Evolutionary conservation across 2,888 invertebrate species (phyloP).

Genomic region (Sussaba pulchella): DNA sequence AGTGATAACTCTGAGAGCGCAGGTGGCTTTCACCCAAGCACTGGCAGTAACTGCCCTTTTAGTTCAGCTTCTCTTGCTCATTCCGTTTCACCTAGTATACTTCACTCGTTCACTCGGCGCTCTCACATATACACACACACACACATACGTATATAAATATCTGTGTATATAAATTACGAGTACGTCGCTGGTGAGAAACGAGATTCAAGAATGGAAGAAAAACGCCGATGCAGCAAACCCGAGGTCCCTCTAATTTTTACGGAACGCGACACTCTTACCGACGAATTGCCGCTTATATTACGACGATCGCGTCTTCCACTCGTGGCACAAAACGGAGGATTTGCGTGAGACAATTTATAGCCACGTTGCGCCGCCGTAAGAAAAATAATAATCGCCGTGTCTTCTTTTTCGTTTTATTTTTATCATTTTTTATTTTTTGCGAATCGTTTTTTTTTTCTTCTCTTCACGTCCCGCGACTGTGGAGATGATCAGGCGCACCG

Average conservation of each 20-base stretch:
- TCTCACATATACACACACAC: background rate
- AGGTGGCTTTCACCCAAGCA: constrained; percentile 73
- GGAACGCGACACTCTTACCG: constrained; percentile 64
- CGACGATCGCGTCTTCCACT: constrained; percentile 49
- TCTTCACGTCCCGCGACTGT: constrained; percentile 4
- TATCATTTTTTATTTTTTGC: background rate
- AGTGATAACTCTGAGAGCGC: constrained; percentile 77
- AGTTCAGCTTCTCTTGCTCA: constrained; percentile 33
- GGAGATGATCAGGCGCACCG: constrained; percentile 40
- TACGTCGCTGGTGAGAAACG: constrained; percentile 28
- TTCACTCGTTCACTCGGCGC: constrained; percentile 26
- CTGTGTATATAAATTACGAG: constrained; percentile 3
- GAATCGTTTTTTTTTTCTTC: constrained; percentile 2
- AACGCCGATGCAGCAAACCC: constrained; percentile 36
- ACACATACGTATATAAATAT: background rate
- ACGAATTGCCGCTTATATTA: constrained; percentile 70
- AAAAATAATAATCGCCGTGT: constrained; percentile 62
- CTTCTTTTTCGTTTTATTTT: constrained; percentile 14
- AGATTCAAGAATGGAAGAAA: constrained; percentile 30
- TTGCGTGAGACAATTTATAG: constrained; percentile 69
- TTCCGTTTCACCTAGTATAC: constrained; percentile 46
- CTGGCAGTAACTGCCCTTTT: constrained; percentile 70
- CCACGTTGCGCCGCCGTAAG: constrained; percentile 38
- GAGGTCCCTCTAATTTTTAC: constrained; percentile 71
- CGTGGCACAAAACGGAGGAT: constrained; percentile 67